These are phyloP conservation scores for Aldabrachelys gigantea DNA, from an alignment of 2,113 vertebrate species.

Conservation along the genomic window DNA sequence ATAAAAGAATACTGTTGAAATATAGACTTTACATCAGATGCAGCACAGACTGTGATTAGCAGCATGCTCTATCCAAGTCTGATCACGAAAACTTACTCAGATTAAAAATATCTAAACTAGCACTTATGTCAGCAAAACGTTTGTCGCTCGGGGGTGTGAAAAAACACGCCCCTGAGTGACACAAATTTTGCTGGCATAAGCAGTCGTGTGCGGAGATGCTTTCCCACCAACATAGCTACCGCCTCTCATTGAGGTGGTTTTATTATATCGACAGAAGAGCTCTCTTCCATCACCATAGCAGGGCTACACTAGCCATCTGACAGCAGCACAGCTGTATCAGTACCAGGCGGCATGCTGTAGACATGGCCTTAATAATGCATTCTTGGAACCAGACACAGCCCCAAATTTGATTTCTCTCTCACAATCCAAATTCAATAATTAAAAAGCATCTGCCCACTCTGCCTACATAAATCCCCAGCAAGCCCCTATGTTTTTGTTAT, in stretches of 20 bases:
- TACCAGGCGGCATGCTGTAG: too few relatives aligned
- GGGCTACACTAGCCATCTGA: too few relatives aligned
- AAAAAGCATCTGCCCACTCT: neutral
- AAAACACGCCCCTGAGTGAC: too few relatives aligned
- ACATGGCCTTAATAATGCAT: neutral
- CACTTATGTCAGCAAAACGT: too few relatives aligned
- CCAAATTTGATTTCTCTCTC: slow-evolving; percentile 52
- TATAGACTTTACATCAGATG: slow-evolving; percentile 3
- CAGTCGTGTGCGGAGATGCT: too few relatives aligned
- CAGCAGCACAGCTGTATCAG: too few relatives aligned
- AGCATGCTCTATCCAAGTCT: slow-evolving; percentile 9
- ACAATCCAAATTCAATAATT: slow-evolving; percentile 55
- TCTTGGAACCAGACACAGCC: slow-evolving; percentile 8
- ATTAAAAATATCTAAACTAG: slow-evolving; percentile 26
- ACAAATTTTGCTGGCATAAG: too few relatives aligned
- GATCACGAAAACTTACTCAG: neutral
- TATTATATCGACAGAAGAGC: too few relatives aligned
- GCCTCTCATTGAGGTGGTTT: too few relatives aligned
- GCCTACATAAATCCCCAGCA: slow-evolving; percentile 14
- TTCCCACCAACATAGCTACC: too few relatives aligned
- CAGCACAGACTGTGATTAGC: slow-evolving; percentile 9
- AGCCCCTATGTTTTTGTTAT: neutral
- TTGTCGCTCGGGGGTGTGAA: too few relatives aligned
- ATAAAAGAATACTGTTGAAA: slow-evolving; percentile 35
- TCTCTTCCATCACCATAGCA: too few relatives aligned